phyloP scores from a whole-genome alignment of 2,113 vertebrate species.

The Antechinus stuartii region DNA sequence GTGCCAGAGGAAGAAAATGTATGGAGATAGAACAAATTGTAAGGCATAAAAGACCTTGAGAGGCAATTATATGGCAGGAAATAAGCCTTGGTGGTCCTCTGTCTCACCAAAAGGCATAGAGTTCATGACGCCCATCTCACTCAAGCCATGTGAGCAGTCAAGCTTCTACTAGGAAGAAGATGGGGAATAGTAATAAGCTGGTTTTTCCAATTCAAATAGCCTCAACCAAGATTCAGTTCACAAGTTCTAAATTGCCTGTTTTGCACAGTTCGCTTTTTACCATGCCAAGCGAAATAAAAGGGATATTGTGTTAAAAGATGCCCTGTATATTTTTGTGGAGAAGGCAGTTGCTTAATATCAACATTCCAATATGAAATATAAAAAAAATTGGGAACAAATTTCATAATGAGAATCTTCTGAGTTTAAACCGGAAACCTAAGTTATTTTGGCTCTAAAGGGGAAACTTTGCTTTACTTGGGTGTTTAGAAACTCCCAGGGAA shows the following conservation, averaged over 20 bases:
- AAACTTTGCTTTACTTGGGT: slow-evolving; percentile 30
- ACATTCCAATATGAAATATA: slow-evolving; percentile 68
- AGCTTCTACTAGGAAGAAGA: slow-evolving; percentile 44
- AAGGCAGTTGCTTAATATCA: slow-evolving; percentile 66
- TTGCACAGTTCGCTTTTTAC: background rate
- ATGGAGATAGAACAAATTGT: background rate
- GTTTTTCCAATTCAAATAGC: slow-evolving; percentile 44
- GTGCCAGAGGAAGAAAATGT: background rate
- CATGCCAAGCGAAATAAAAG: slow-evolving; percentile 57
- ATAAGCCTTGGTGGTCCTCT: background rate
- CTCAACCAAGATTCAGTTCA: slow-evolving; percentile 49
- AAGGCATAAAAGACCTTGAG: background rate
- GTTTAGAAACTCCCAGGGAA: slow-evolving; percentile 44
- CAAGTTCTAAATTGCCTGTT: slow-evolving; percentile 59
- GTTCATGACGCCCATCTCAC: background rate
- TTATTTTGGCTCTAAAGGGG: background rate
- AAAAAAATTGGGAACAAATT: slow-evolving; percentile 48
- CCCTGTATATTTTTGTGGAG: slow-evolving; percentile 58
- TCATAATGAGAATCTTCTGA: slow-evolving; percentile 39
- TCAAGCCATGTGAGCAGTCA: background rate
- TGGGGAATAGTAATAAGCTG: slow-evolving; percentile 19
- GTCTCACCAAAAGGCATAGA: background rate
- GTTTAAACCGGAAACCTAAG: slow-evolving; percentile 64
- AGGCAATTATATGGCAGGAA: background rate
- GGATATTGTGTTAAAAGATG: slow-evolving; percentile 42